phyloP scores from a whole-genome alignment of 2,888 invertebrate species.

The Aplocera efformata region DNA sequence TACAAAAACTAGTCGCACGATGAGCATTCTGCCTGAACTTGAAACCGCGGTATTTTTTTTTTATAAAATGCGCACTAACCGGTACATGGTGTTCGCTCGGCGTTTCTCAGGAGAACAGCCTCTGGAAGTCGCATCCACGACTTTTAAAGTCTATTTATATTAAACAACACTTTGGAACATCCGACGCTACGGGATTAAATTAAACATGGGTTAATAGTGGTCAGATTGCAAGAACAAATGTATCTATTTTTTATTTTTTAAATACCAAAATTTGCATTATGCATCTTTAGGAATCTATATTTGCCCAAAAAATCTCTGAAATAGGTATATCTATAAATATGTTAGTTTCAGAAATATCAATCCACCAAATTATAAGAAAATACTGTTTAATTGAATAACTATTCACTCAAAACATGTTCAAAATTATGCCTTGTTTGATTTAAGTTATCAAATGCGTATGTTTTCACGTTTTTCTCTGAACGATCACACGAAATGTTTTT shows the following conservation, averaged over 20 bases:
- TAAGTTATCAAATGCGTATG: not conserved
- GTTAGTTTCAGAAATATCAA: too few relatives aligned
- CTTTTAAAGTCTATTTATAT: slow-evolving; percentile 62
- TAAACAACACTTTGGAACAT: slow-evolving; percentile 40
- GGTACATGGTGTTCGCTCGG: slow-evolving; percentile 55
- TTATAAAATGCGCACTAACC: slow-evolving; percentile 57
- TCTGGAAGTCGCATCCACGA: slow-evolving; percentile 46
- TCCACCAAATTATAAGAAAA: too few relatives aligned
- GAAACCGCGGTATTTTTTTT: slow-evolving; percentile 27
- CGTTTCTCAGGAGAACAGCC: slow-evolving; percentile 43
- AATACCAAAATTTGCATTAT: too few relatives aligned
- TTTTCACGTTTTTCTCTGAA: slow-evolving; percentile 1
- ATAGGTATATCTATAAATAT: too few relatives aligned
- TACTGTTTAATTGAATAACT: too few relatives aligned
- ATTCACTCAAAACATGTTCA: too few relatives aligned
- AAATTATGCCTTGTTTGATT: too few relatives aligned
- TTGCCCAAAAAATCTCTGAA: too few relatives aligned
- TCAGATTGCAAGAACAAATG: not conserved
- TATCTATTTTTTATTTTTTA: too few relatives aligned
- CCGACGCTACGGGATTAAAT: slow-evolving; percentile 17
- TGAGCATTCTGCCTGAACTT: slow-evolving; percentile 17
- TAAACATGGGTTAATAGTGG: slow-evolving; percentile 18
- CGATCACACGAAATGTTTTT: slow-evolving; percentile 1
- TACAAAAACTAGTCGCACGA: slow-evolving; percentile 14
- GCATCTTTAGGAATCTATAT: too few relatives aligned